Base-by-base conservation (phyloP, 1,140 invertebrate genomes). In the Saccostrea cuccullata region DNA sequence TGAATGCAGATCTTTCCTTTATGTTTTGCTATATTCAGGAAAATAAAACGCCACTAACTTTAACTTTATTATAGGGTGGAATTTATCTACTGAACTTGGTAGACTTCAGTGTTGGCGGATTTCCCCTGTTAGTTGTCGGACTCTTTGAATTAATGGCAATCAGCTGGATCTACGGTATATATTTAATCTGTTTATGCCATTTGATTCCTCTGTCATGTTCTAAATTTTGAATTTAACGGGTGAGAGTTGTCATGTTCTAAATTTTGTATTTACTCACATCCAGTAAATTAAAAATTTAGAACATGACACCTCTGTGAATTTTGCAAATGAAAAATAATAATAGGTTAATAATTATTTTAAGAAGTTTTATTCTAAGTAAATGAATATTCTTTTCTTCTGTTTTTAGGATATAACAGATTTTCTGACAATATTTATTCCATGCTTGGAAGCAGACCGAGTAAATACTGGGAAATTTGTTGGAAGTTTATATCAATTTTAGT, bases 61-160 rank as follows among this genome's bases (percentile, higher is more conserved):
- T 47, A 47, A 47, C 5, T 47, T 47, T 55, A 77, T 89, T 91
- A 82, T 88, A 94, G 93, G 94, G 97, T 92, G 97, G 97, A 17
- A 97, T 98, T 96, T 98, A 97, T 93, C 97, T 97, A 96, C 95
- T 98, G 13, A 97, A 98, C 92, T 92, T 98, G 87, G 97, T 98
- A 96, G 97, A 98, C 93, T 97, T 97, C 93, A 98, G 98, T 92
- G 97, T 97, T 0, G 97, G 97, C 55, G 98, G 97, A 91, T 98
- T 97, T 96, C 98, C 97, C 36, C 97, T 98, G 3, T 93, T 98
- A 26, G 95, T 98, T 36, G 97, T 98, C 85, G 95, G 94, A 40
- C 88, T 98, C 77, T 95, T 96, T 55, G 97, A 98, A 94, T 97
- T 97, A 86, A 96, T 97, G 77, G 95, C 97, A 0, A 96, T 98